phyloP scores from a whole-genome alignment of 2,888 invertebrate species.

The Disparrhopalites patrizii region DNA sequence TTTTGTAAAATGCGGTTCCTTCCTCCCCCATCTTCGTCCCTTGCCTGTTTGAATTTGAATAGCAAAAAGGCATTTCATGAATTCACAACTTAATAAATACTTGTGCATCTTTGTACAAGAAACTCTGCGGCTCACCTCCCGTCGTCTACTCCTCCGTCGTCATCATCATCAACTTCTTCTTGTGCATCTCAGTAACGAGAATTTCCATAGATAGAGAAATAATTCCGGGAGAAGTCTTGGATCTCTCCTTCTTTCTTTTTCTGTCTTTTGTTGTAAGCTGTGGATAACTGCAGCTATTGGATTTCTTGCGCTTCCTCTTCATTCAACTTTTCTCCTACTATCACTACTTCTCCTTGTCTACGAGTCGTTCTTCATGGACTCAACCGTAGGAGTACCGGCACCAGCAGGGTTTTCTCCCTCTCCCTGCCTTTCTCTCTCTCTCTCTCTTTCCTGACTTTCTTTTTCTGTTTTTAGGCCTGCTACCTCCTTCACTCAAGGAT shows the following conservation, averaged over 20 bases:
- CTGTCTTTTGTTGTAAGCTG: too few relatives aligned
- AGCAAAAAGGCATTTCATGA: neutral
- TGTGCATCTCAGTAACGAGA: neutral
- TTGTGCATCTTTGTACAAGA: slow-evolving; percentile 3
- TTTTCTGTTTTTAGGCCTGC: neutral
- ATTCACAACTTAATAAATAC: slow-evolving; percentile 6
- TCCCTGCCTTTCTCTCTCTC: neutral
- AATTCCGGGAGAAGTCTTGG: neutral
- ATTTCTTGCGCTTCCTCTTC: slow-evolving; percentile 14
- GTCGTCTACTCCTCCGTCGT: neutral
- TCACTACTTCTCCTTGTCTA: too few relatives aligned
- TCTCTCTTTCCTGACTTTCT: neutral
- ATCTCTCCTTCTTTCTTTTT: neutral
- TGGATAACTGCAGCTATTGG: slow-evolving; percentile 15
- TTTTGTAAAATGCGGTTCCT: slow-evolving; percentile 14
- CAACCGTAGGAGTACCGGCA: slow-evolving; percentile 1
- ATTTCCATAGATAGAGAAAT: slow-evolving; percentile 9
- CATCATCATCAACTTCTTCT: neutral
- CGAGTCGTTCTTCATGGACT: too few relatives aligned
- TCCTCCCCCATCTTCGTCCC: slow-evolving; percentile 1
- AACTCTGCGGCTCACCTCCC: neutral
- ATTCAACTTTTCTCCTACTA: slow-evolving; percentile 7
- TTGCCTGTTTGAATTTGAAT: slow-evolving; percentile 13
- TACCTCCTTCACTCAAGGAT: neutral
- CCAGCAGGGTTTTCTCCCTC: slow-evolving; percentile 12